A percentile compares a stretch with the other conserved stretches of the same genome.
These are phyloP conservation scores for Tragopan temminckii DNA, from an alignment of 2,797 vertebrate species.

Conservation along the genomic window DNA sequence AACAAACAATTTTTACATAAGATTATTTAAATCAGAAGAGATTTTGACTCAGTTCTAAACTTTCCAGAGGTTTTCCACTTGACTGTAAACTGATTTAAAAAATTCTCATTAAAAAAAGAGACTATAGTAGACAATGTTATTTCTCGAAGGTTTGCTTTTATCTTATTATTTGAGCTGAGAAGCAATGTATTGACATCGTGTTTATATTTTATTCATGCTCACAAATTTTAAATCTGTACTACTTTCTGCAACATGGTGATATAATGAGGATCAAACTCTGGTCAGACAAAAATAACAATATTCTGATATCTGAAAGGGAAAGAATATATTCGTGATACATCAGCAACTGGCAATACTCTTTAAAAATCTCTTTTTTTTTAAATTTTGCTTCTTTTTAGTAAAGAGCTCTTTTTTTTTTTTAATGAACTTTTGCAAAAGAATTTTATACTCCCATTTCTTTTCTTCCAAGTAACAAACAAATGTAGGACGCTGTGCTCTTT, in stretches of 20 bases:
- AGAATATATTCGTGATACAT: not conserved
- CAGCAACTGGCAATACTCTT: not conserved
- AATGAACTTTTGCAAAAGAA: not conserved
- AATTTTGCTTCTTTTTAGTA: not conserved
- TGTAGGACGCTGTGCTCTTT: not conserved
- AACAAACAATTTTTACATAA: constrained; percentile 1
- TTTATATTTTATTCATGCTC: not conserved
- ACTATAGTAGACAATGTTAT: not conserved
- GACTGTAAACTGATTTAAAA: not conserved
- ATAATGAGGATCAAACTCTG: not conserved
- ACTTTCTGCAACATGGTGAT: not conserved
- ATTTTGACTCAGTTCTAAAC: not conserved
- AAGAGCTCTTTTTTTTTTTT: not conserved
- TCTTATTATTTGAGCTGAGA: not conserved
- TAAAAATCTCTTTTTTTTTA: not conserved
- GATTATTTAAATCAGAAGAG: constrained; percentile 30
- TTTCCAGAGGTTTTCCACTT: constrained; percentile 1
- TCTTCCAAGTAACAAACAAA: not conserved
- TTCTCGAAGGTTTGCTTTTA: not conserved
- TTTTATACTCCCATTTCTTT: not conserved
- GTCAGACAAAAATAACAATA: not conserved
- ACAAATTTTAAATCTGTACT: not conserved
- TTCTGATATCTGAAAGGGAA: not conserved
- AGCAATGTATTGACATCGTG: not conserved
- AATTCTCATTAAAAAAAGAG: not conserved